phyloP scores from a whole-genome alignment of 1,140 invertebrate genomes.

The Drosophila yakuba region DNA sequence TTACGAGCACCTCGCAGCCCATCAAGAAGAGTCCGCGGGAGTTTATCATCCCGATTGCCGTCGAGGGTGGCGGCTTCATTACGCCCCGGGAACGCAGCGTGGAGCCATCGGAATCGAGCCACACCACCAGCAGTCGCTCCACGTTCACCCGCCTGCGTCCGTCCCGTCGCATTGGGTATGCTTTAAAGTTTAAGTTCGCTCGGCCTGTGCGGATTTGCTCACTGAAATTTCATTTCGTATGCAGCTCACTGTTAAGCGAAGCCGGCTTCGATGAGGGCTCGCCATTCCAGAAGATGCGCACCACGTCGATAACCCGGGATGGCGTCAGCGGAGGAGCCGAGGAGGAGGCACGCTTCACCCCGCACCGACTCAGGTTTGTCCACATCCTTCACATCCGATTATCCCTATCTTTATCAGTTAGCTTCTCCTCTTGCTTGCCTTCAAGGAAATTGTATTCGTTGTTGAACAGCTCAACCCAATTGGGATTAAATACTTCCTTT shows the following conservation, averaged over 20 bases:
- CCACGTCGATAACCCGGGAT: conserved; percentile 85
- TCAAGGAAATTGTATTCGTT: not conserved
- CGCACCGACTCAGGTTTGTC: conserved; percentile 89
- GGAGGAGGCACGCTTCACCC: conserved; percentile 87
- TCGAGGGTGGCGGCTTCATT: conserved; percentile 94
- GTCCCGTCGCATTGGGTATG: conserved; percentile 75
- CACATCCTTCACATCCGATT: conserved; percentile 11
- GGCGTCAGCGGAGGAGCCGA: conserved; percentile 84
- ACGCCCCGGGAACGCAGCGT: conserved; percentile 91
- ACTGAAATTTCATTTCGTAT: conserved; percentile 40
- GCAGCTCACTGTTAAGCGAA: conserved; percentile 88
- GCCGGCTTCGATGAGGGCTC: conserved; percentile 90
- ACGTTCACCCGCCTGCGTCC: conserved; percentile 77
- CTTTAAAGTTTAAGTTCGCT: not conserved
- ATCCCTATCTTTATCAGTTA: not conserved
- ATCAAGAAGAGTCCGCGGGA: conserved; percentile 94
- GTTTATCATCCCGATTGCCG: conserved; percentile 95
- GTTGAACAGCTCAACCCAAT: not conserved
- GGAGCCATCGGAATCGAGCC: conserved; percentile 88
- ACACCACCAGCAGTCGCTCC: conserved; percentile 84
- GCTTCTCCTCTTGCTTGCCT: not conserved
- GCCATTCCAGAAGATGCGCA: conserved; percentile 86
- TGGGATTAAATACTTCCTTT: not conserved
- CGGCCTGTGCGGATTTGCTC: not conserved
- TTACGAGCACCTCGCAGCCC: conserved; percentile 87